Evolutionary conservation across 2,888 invertebrate species (phyloP), one percentile per base, ranked within the genome.

Genomic region (Oscheius sp.): DNA sequence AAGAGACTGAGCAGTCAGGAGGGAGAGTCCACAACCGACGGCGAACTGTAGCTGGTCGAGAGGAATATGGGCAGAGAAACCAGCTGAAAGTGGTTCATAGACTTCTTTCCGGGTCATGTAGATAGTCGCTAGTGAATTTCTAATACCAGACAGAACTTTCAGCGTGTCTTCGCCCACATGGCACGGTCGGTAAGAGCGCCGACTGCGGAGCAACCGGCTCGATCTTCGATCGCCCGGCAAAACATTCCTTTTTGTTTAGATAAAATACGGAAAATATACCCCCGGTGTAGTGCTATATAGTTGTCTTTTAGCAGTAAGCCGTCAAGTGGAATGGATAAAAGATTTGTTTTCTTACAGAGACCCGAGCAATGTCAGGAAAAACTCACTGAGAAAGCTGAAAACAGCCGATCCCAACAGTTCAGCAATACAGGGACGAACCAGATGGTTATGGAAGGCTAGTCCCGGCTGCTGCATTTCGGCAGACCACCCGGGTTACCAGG

Each of bases 331-430:
- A 21, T 21, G 21, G 21, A n/a, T 21, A 57, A 65, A 65, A 50
- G 9, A 5, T 29, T 50, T 10, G 9, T 50, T 21, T 50, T 21
- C 21, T 21, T 21, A 21, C 21, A 21, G 21, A 21, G 21, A 21
- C 21, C 21, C 21, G 10, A 65, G 2, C 11, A 9, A 9, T 29
- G 9, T 65, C 3, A 58, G 11, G 21, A 9, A 65, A 66, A 32
- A 13, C 68, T 55, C 21, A 68, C 68, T 35, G n/a, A 68, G 42
- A 35, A 68, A 70, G 29, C 58, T 58, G 58, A 70, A 70, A 29
- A 70, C 33, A n/a, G 47, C 47, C 2, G 70, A 58, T 11, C 35
- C 47, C 2, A 59, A 29, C 13, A 70, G 33, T 47, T 70, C 70
- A 5, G 47, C 37, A 2, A 70, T 57, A 47, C 70, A 70, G 7